A percentile compares a stretch with the other conserved stretches of the same genome.
phyloP scores from a whole-genome alignment of 2,888 invertebrate genomes.

The Diabrotica balteata region DNA sequence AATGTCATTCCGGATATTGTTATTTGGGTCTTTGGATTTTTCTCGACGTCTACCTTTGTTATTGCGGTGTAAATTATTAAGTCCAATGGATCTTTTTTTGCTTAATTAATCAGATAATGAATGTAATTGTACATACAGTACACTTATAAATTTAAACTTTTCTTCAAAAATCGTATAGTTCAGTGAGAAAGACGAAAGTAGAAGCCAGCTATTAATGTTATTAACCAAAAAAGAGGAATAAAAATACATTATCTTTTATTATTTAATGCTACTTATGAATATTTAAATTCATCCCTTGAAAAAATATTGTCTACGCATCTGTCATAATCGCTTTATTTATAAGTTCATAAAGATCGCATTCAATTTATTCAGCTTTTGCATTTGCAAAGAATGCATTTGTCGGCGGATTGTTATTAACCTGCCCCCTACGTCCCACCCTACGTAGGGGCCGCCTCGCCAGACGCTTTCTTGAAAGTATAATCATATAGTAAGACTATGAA shows the following conservation, averaged over 20 bases:
- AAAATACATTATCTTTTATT: not conserved
- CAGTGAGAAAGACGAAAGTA: no score
- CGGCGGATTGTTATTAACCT: slow-evolving; percentile 20
- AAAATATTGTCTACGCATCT: slow-evolving; percentile 1
- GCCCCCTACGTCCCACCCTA: slow-evolving; percentile 9
- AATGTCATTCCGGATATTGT: no score
- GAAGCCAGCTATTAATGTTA: no score
- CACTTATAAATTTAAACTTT: no score
- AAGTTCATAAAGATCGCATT: slow-evolving; percentile 24
- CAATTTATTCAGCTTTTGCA: slow-evolving; percentile 29
- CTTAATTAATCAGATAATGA: no score
- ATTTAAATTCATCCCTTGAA: slow-evolving; percentile 1
- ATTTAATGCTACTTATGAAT: not conserved
- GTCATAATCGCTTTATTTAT: slow-evolving; percentile 27
- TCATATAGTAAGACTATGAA: slow-evolving; percentile 22
- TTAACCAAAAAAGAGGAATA: no score
- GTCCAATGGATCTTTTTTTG: no score
- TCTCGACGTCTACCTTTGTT: no score
- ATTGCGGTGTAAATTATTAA: no score
- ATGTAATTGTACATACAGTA: no score
- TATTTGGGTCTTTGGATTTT: no score
- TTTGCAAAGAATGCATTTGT: slow-evolving; percentile 30
- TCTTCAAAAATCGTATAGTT: no score
- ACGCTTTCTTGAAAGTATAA: slow-evolving; percentile 26
- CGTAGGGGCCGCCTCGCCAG: not conserved